Conservation (phyloP, 2,888 invertebrate species). For the Criorhina ranunculi region DNA sequence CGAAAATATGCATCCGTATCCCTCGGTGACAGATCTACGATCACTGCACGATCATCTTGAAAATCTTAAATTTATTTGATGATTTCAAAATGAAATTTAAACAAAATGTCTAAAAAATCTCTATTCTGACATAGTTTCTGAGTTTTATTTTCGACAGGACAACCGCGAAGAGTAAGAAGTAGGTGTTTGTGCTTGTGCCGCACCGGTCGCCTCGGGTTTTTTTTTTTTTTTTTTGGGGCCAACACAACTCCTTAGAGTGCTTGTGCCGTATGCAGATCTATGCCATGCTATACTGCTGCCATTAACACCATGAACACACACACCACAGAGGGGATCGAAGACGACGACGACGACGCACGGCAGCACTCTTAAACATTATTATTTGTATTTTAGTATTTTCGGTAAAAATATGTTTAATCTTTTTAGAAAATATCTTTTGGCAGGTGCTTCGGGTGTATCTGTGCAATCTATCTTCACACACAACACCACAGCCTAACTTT, state of each 20-base stretch:
- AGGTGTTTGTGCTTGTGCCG: constrained; percentile 45
- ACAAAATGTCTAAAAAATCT: constrained; percentile 56
- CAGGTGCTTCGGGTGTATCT: constrained; percentile 65
- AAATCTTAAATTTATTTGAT: constrained; percentile 69
- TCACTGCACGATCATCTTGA: constrained; percentile 57
- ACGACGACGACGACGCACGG: not conserved
- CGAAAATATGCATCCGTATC: constrained; percentile 43
- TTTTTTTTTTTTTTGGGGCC: no score
- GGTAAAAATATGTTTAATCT: constrained; percentile 66
- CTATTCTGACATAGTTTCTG: constrained; percentile 70
- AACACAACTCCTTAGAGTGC: constrained; percentile 37
- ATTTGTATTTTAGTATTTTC: constrained; percentile 31
- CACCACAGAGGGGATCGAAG: no score
- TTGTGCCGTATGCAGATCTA: constrained; percentile 9
- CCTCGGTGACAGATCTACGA: constrained; percentile 52
- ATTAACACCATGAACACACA: constrained; percentile 43
- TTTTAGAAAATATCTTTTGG: constrained; percentile 73
- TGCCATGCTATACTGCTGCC: constrained; percentile 9
- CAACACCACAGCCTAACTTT: constrained; percentile 17
- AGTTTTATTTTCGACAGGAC: constrained; percentile 67
- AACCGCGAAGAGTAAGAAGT: constrained; percentile 15
- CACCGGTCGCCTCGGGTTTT: constrained; percentile 12
- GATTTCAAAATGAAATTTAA: constrained; percentile 64
- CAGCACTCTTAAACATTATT: not conserved
- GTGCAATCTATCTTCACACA: constrained; percentile 64